Percentiles rank a stretch among this genome's conserved stretches.
Conservation (phyloP, 2,113 vertebrate genomes). For the Tauraco erythrolophus region DNA sequence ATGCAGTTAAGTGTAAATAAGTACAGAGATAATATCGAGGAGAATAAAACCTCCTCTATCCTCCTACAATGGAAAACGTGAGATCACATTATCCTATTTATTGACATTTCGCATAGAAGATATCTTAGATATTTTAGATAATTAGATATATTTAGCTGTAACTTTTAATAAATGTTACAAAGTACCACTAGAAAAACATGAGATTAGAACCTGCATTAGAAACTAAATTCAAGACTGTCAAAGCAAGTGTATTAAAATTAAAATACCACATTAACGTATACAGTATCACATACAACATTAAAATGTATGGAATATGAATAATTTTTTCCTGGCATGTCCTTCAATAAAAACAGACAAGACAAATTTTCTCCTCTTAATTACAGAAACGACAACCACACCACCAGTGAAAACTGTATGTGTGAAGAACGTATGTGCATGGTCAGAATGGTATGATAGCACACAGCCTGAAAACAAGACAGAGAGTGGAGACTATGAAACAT, state of each 20-base stretch:
- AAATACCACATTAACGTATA: background rate
- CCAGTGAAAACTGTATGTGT: constrained; percentile 61
- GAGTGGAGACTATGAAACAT: constrained; percentile 75
- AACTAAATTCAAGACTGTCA: background rate
- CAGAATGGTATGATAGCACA: constrained; percentile 67
- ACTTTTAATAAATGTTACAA: background rate
- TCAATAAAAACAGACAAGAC: background rate
- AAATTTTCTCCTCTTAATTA: background rate
- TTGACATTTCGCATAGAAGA: background rate
- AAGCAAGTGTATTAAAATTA: background rate
- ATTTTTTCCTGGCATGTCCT: background rate
- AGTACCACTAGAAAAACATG: background rate
- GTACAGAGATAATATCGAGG: background rate
- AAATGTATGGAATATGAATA: background rate
- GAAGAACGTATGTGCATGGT: constrained; percentile 62
- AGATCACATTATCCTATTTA: background rate
- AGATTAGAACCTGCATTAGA: background rate
- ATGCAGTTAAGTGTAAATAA: background rate
- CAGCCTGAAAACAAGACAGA: background rate
- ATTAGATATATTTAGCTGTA: background rate
- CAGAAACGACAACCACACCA: background rate
- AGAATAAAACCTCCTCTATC: background rate
- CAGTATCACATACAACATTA: background rate
- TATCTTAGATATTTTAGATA: too few relatives aligned
- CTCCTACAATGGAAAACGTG: accelerated